Base-by-base conservation (phyloP, 2,113 vertebrate genomes). In the Leptosomus discolor region DNA sequence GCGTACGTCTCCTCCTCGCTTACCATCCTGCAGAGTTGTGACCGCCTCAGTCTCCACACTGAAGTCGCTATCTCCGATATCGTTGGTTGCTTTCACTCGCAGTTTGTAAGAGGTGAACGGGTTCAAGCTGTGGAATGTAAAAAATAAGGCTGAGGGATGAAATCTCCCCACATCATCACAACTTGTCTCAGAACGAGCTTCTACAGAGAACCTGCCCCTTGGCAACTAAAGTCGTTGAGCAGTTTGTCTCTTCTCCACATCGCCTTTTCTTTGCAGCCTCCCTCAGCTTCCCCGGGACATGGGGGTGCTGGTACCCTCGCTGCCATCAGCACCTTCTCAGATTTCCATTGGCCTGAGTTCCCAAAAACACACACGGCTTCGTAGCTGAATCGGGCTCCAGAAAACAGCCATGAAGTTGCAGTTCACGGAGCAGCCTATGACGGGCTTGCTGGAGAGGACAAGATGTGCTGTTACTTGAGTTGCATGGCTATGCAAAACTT, bases 21-120 rank as follows among this genome's bases (percentile, higher is more conserved):
- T 97, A 99, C 99, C 99, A 6, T 99, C 99, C 98, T 99, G 99
- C 95, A 99, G 98, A 2, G 99, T 99, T 1, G 99, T 99, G 37
- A 99, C 98, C 0, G 99, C 98, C 53, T 99, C 99, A 0, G 99
- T 99, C 98, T 99, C 99, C 0, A 84, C 86, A 30, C 99, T 99
- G 96, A 99, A 98, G 97, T 99, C 96, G 3, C 99, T 99, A 98
- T 99, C 99, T 78, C 99, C 99, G 3, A 99, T 98, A 61, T 99
- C 99, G 9, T 99, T 99, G 96, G 99, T 99, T n/a, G 99, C 99
- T 96, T 99, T 98, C 98, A 99, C 99, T 61, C 99, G 98, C 93
- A 99, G 98, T 86, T 99, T 99, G 97, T 99, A 99, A 9, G 99
- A 99, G 11, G 99, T 99, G 96, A 99, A 99, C 0, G 99, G 99